Evolutionary conservation across 2,797 vertebrate species (phyloP), one percentile per base, ranked within the genome.

Genomic region (Rhinichthys osculus): DNA sequence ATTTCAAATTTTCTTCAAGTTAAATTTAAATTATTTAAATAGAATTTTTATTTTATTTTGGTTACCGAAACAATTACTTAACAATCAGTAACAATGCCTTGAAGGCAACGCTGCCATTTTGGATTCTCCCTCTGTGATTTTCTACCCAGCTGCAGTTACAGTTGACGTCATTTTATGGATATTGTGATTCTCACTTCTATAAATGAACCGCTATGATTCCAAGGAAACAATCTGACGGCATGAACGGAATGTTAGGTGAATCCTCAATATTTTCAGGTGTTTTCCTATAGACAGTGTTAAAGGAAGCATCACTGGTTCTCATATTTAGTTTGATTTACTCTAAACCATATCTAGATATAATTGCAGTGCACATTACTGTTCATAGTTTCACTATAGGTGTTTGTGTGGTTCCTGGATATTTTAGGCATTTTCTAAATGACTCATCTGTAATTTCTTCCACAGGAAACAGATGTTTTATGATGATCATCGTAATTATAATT

Each of bases 141-240:
- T 42, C 23, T 71, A 27, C 50, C 33, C 11, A 50, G 30, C 64
- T 69, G 64, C 79, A 38, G 44, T 54, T 33, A 1, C 1, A 13
- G 11, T 35, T 81, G 44, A 81, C 9, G 44, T 52, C 33, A 70
- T 38, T 59, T 67, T 16, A 50, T 47, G 19, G 78, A 54, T 82
- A 33, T 33, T 3, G n/a, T 30, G 33, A 82, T 59, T 82, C 35
- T 82, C 80, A 82, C 80, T 82, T 70, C 50, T 59, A 5, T 59
- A 57, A 81, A 81, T 13, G 10, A 62, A 47, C 3, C 3, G 23
- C 8, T 52, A 27, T 74, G 27, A 83, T 64, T 74, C 27, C 30
- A 19, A 50, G 21, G 33, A 50, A 74, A 17, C 3, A 17, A 17
- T 76, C 57, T 83, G 71, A 83, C 30, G 1, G 11, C 30, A 83